phyloP scores from a whole-genome alignment of 2,113 vertebrate species.

The Aleadryas rufinucha region DNA sequence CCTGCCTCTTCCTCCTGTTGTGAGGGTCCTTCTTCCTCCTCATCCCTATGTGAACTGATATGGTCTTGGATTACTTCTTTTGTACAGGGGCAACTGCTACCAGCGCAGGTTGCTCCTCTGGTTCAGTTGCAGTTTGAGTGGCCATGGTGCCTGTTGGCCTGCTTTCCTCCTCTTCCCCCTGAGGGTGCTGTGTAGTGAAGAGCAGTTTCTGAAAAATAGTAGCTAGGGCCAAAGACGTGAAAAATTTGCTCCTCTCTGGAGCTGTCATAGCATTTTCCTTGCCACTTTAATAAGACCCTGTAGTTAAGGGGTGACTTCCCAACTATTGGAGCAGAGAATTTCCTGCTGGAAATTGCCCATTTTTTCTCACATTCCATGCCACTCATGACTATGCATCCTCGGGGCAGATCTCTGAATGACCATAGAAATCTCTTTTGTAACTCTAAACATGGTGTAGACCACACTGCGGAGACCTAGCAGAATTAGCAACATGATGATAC shows the following conservation, averaged over 20 bases:
- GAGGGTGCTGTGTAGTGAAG: background rate
- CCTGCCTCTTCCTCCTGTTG: background rate
- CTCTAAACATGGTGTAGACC: background rate
- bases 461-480: background rate
- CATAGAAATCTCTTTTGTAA: background rate
- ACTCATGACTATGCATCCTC: background rate
- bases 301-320: background rate
- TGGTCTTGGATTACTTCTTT: background rate
- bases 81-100: background rate
- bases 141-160: background rate
- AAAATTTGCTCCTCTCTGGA: background rate
- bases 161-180: background rate
- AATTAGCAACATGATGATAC: background rate
- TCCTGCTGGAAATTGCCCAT: too few species aligned
- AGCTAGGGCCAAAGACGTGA: background rate
- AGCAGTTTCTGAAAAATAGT: background rate
- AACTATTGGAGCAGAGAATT: background rate
- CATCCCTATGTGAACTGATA: background rate
- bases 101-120: background rate
- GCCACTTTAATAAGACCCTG: background rate
- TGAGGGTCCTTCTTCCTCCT: background rate
- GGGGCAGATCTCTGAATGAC: background rate
- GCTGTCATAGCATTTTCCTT: background rate
- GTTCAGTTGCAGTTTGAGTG: background rate
- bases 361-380: background rate